Base-by-base conservation (phyloP, 2,113 vertebrate species). In the Phycodurus eques region DNA sequence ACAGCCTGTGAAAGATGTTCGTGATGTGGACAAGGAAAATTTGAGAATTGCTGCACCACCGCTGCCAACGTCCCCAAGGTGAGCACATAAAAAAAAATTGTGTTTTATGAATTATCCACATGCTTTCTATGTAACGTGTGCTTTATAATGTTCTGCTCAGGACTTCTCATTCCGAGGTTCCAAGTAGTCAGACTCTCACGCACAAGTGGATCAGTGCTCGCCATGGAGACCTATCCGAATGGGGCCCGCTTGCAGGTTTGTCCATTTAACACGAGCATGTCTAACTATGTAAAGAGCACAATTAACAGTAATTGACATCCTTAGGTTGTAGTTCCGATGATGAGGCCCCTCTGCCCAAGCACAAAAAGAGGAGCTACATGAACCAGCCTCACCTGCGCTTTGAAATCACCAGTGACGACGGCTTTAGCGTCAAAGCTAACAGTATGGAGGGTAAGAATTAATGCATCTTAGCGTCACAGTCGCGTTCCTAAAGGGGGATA, bases 351-450 rank as follows among this genome's bases (percentile, higher is more conserved):
- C 59, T 88, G 62, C 82, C 90, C 54, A 94, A 93, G 64, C 84
- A 91, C 68, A 93, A 91, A 46, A 92, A 91, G 51, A 88, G 75
- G 57, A 87, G 83, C 0, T 90, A 89, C 88, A 84, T 89, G 70
- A 90, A 94, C 68, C 91, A 93, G 73, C 94, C 95, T 0, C 94
- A 95, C 72, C 87, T 97, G 73, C 90, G 93, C 47, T 96, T 96
- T n/a, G 93, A 94, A 84, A 96, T 97, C 84, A 95, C 93, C 83
- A 96, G 94, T 17, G 95, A 97, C 2, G 96, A 97, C 14, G 95
- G 96, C 22, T 96, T 96, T 76, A 92, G 90, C 9, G 92, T 96
- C 7, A 94, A 95, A 74, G 94, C 95, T 0, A 95, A 96, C 89
- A 96, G 94, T 81, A 93, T 96, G 33, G 95, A 96, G 14, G 94